These are phyloP conservation scores for Porphyrio hochstetteri DNA, from an alignment of 2,113 vertebrate species.

Conservation along the genomic window DNA sequence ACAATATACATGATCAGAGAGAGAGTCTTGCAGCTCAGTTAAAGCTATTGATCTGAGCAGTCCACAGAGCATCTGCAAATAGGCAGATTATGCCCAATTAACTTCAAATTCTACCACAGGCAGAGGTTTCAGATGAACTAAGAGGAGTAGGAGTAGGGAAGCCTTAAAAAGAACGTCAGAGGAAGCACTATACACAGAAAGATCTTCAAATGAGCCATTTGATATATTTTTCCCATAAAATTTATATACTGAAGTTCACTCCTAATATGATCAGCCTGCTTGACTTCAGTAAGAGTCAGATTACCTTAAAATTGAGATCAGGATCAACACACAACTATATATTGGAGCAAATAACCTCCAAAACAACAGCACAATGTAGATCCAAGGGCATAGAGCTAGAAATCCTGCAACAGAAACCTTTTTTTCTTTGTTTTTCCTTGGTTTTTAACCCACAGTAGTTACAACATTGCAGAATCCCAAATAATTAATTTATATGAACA, in stretches of 20 bases:
- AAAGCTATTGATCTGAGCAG: not conserved
- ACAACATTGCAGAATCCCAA: not conserved
- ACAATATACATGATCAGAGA: rapidly evolving
- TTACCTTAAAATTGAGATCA: not conserved
- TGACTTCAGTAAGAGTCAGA: not conserved
- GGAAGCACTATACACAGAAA: not conserved
- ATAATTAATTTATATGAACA: not conserved
- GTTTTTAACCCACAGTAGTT: not conserved
- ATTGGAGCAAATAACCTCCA: not conserved
- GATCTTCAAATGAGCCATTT: not conserved
- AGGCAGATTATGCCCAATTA: not conserved
- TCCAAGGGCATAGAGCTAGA: too few relatives aligned
- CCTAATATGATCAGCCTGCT: not conserved
- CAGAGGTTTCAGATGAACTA: rapidly evolving
- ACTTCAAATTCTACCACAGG: not conserved
- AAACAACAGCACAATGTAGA: not conserved
- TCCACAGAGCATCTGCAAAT: not conserved
- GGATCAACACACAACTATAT: not conserved
- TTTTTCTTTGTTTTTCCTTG: too few relatives aligned
- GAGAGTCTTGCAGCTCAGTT: not conserved
- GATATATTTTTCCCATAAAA: not conserved
- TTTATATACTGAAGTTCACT: not conserved
- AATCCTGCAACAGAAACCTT: not conserved
- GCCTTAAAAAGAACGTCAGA: not conserved
- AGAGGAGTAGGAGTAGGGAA: rapidly evolving